Base-by-base conservation (phyloP, 2,113 vertebrate genomes). In the Nasalis larvatus region DNA sequence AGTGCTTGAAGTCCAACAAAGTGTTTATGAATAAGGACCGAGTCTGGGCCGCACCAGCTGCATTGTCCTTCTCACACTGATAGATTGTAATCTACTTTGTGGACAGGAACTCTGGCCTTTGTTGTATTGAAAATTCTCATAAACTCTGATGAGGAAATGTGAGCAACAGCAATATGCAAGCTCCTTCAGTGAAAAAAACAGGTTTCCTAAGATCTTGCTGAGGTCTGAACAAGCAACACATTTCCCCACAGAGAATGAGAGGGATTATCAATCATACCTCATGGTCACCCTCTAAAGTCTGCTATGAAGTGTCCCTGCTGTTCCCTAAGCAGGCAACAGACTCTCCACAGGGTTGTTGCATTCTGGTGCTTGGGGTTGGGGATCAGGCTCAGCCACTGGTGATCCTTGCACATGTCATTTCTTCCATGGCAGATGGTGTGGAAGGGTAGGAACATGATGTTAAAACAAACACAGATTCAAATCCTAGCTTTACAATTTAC, bases 41-140 rank as follows among this genome's bases (percentile, higher is more conserved):
- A 66, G 74, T 66, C 66, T 52, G 71, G 23, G 37, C n/a, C 2
- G 7, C 20, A 17, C 81, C 77, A 40, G 94, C 66, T 93, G 96
- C 52, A 84, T 92, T 96, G 87, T 97, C 74, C 87, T 85, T 27
- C 40, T 45, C 81, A 40, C 85, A 52, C 58, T 63, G 95, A 78
- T 86, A 98, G 97, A 98, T 94, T 58, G 88, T 83, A 95, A 95
- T 97, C 97, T 97, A 20, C 85, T 86, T 6, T 16, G 92, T 63
- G 77, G 92, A 97, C 94, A 97, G 96, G 92, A 97, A 98, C 96
- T 97, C 92, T 92, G 95, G 87, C 81, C 92, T 97, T 94, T 97
- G 86, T 98, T 92, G 96, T 86, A 32, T 25, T 97, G 83, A 94
- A 96, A 97, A 94, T 96, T 96, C 96, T 97, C 93, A 97, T 88